Base-by-base conservation (phyloP, 2,797 vertebrate genomes). In the Cephalopachus bancanus region DNA sequence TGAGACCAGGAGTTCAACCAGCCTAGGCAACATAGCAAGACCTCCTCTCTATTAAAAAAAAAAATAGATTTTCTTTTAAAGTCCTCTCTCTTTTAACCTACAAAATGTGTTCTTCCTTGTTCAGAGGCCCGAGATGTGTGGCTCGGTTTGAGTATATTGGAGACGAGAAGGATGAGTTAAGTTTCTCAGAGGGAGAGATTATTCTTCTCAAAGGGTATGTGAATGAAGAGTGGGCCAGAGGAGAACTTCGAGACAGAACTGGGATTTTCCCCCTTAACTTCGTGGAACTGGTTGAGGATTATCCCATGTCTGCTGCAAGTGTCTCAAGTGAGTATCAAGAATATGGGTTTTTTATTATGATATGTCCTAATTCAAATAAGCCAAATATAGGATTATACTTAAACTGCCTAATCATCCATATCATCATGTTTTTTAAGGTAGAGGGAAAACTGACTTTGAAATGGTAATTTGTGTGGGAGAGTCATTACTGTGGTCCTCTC, bases 211-310 rank as follows among this genome's bases (percentile, higher is more conserved):
- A 98, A 95, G 99, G 99, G 97, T 99, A 99, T 30, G 37, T 99
- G 79, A 99, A 99, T 92, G 98, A 99, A 86, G 99, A 99, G 5
- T 99, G 99, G 99, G 99, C 99, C 60, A 98, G 98, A 96, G 99
- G 99, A 93, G 99, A 99, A 96, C 91, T 99, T 0, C 98, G 98
- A 76, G 93, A 81, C 96, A 83, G 12, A 0, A 97, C 94, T 20
- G 99, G 99, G 91, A 99, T 99, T 97, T 99, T 99, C 95, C 99
- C 99, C 33, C 98, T 99, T 33, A 99, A 99, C 98, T 99, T 99
- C 64, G 99, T 99, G 59, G 99, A 99, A 72, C 69, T 99, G 71
- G 60, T 99, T 60, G 99, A 99, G 98, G 99, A 99, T 96, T 94
- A 95, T 33, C 98, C 97, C 96, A 96, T 93, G 69, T 96, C 44